These are phyloP conservation scores for Zelostemma sp. DNA, from an alignment of 1,140 invertebrate species.

Conservation along the genomic window DNA sequence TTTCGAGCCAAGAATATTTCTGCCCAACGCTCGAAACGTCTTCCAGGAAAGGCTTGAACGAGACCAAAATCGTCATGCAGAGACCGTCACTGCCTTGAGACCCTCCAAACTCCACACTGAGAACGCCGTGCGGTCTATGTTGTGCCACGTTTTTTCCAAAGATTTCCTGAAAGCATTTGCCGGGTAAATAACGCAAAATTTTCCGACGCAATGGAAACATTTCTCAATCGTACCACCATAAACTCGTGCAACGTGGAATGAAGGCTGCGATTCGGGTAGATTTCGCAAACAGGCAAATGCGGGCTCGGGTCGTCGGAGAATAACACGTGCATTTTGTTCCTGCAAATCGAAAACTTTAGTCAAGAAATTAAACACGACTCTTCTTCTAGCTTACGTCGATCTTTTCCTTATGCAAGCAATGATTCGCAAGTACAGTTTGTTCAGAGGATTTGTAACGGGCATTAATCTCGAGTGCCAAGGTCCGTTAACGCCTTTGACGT, in stretches of 20 bases:
- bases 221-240: constrained; percentile 77
- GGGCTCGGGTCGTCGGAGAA: constrained; percentile 85
- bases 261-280: constrained; percentile 87
- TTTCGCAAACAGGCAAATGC: constrained; percentile 89
- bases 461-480: constrained; percentile 81
- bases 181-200: constrained; percentile 6
- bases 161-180: constrained; percentile 76
- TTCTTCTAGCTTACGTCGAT: constrained; percentile 72
- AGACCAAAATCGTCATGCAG: constrained; percentile 87
- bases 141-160: constrained; percentile 88
- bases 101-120: constrained; percentile 76
- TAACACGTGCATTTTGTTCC: constrained; percentile 85
- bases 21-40: constrained; percentile 73
- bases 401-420: constrained; percentile 86
- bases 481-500: constrained; percentile 55
- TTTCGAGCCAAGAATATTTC: constrained; percentile 90
- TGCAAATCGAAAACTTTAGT: constrained; percentile 54
- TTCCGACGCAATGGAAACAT: constrained; percentile 57
- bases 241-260: constrained; percentile 90
- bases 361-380: too few species aligned
- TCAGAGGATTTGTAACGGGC: constrained; percentile 77
- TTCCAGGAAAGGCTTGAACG: constrained; percentile 78
- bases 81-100: constrained; percentile 79
- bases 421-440: constrained; percentile 82
- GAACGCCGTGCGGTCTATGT: constrained; percentile 86